Evolutionary conservation across 30 jellyfish, hydroid and myxozoan species (phyloP), one percentile per base, ranked within the genome.

Genomic region (Mastigias papua): DNA sequence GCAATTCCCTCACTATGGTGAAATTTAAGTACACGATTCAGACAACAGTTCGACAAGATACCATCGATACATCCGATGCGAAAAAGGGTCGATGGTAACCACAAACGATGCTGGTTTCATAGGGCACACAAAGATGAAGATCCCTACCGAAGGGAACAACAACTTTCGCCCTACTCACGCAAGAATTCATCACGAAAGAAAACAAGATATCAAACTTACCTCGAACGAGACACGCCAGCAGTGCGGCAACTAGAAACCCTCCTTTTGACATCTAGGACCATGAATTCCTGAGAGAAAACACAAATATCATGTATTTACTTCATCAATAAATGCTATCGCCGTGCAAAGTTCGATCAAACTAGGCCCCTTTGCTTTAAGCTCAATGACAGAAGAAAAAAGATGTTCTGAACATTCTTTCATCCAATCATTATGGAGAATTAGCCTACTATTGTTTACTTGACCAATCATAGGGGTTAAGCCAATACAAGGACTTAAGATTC

Each of bases 381-480:
- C 90, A 80, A 33, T 80, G 73, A 80, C 90, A 67, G 90, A 80
- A 33, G 27, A 80, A 60, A 78, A 80, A 26, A 30, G 90, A 80
- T 81, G 91, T 81, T 81, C 91, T 27, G 91, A 81, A 81, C 91
- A 81, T 49, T 49, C 57, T 37, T 67, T 69, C 83, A 27, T 30
- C 91, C 91, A 81, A 81, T 81, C 84, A 81, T 34, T 54, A 60
- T 13, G 21, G 67, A 29, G 78, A 28, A 49, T 27, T 62, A 27
- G 57, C 34, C 35, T 23, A 48, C 69, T 21, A 77, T 77, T 54
- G 88, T 77, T 33, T 77, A 0, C 26, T 58, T 49, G 62, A 58
- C 88, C 88, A 77, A 77, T 77, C 78, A 60, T 66, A 19, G 46
- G 19, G 1, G 88, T 34, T 33, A 72, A 34, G 35, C 83, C 83